Evolutionary conservation across 2,797 vertebrate genomes (phyloP), one percentile per base, ranked within the genome.

Genomic region (Lateolabrax maculatus): DNA sequence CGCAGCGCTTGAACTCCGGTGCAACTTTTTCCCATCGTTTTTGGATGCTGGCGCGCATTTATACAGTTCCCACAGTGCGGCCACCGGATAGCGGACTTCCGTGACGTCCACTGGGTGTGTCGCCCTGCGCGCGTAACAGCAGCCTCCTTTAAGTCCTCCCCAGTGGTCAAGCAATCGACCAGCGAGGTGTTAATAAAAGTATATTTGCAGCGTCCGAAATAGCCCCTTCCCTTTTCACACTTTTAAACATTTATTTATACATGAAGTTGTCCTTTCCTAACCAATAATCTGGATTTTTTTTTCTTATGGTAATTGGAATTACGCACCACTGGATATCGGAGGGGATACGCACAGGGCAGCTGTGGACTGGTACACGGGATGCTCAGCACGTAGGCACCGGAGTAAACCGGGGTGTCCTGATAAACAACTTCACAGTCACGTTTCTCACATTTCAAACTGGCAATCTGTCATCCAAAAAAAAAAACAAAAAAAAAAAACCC

Each of bases 1-100:
- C 83, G 77, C 85, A 72, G 56, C 83, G 83, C 83, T 73, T 89
- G 78, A 91, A 92, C 87, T 93, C 87, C 89, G 85, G 82, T 70
- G 86, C 62, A 91, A 93, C 87, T 90, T 91, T 90, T 93, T 91
- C 86, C 93, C 93, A 93, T 89, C 71, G 86, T 89, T 79, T n/a
- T 77, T 71, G 63, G 89, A 83, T 15, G 36, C 79, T 52, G 85
- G 75, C 79, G 80, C 84, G 41, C 48, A 92, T 95, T 95, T 96
- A 96, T 96, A 93, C 83, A 43, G 90, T 94, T 95, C 94, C 93
- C 94, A 94, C 94, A 89, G 88, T 91, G 70, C 79, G 19, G 70
- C 79, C 89, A 87, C 91, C 90, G 90, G 93, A 93, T 85, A 75
- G 79, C 72, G 80, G 75, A 91, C 84, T 91, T 94, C 90, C 88